Evolutionary conservation across 2,113 vertebrate genomes (phyloP), one percentile per base, ranked within the genome.

Genomic region (Microtus pennsylvanicus): DNA sequence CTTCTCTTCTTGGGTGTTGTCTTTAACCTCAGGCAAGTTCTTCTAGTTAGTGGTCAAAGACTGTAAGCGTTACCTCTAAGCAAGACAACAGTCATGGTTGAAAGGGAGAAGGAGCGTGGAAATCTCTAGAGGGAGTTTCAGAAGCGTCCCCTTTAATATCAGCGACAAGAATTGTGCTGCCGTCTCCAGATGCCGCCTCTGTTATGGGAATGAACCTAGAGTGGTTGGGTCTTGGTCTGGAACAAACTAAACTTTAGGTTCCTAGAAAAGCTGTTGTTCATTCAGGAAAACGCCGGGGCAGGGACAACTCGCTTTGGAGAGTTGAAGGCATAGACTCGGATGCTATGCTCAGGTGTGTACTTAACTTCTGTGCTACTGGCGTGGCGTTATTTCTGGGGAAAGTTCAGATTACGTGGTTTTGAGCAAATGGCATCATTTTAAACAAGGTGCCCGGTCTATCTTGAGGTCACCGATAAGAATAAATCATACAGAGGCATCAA

Each of bases 341-440:
- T 42, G 72, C 28, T 19, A 2, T 22, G 47, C 61, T 47, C 81
- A 35, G 13, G 13, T 21, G 78, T 42, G 10, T 52, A 63, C 38
- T 58, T 81, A 82, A 83, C 5, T 30, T 65, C 47, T 75, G 1
- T 38, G 42, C 4, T 93, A 67, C 30, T 30, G 58, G 22, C 6
- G 10, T 10, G 47, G 16, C 35, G 35, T 61, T 58, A 85, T 70
- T 91, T 85, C 82, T 80, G 94, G 65, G 65, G 77, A 87, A 55
- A 58, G 33, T 33, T 83, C 45, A 50, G 42, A 72, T 67, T 61
- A 35, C 3, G 1, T 35, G 4, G 13, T 33, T 89, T 93, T 80
- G 35, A 80, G 42, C 26, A 91, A 96, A 80, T 45, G 78, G 28
- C 13, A 72, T 52, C 5, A 55, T 78, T 94, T 95, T 69, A 65